phyloP scores from a whole-genome alignment of 2,888 invertebrate genomes.

The Anticlea derivata region DNA sequence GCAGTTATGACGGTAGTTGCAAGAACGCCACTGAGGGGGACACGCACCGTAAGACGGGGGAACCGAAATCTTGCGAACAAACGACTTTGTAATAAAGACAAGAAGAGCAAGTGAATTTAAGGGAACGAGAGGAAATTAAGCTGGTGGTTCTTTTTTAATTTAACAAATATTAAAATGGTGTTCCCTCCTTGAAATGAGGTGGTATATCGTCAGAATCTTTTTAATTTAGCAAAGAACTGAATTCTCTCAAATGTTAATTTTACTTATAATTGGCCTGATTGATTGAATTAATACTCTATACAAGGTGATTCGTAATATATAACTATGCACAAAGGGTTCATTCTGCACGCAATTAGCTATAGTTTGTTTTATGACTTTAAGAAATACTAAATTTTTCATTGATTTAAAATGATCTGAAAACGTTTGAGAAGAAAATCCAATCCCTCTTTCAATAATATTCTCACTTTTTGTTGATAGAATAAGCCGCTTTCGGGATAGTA shows the following conservation, averaged over 20 bases:
- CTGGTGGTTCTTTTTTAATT: slow-evolving; percentile 78
- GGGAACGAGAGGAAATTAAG: slow-evolving; percentile 82
- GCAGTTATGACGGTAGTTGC: slow-evolving; percentile 68
- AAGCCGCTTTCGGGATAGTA: too few species aligned
- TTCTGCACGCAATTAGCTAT: too few species aligned
- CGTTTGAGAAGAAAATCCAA: too few species aligned
- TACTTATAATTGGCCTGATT: too few species aligned
- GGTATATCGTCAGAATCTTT: slow-evolving; percentile 29
- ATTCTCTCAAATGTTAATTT: neutral
- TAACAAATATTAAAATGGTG: slow-evolving; percentile 71
- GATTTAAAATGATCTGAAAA: too few species aligned
- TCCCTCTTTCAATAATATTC: too few species aligned
- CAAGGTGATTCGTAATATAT: too few species aligned
- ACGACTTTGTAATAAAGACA: slow-evolving; percentile 84
- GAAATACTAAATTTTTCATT: too few species aligned
- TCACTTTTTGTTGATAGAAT: too few species aligned
- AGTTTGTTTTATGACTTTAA: too few species aligned
- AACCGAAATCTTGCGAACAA: slow-evolving; percentile 85
- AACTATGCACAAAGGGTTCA: too few species aligned
- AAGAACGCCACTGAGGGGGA: slow-evolving; percentile 69
- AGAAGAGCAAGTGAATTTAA: slow-evolving; percentile 86
- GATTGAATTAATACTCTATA: too few species aligned
- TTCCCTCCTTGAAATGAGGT: slow-evolving; percentile 39
- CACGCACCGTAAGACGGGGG: slow-evolving; percentile 75
- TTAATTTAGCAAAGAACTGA: slow-evolving; percentile 2